These are phyloP conservation scores for Rhipidura dahli DNA, from an alignment of 2,113 vertebrate species.

Conservation along the genomic window DNA sequence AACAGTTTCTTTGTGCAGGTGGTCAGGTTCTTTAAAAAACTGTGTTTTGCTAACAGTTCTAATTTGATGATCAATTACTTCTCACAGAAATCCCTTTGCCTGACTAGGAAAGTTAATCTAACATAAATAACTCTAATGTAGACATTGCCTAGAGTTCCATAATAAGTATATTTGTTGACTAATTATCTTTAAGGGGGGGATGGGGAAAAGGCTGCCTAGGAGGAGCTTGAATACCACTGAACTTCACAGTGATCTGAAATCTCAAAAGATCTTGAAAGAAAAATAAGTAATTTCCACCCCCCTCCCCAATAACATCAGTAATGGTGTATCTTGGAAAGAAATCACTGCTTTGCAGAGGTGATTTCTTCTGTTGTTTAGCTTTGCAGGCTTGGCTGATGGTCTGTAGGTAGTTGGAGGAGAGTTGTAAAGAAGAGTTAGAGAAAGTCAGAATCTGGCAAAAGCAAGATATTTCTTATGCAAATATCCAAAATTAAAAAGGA, in stretches of 20 bases:
- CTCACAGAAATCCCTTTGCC: background rate
- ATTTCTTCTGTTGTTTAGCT: background rate
- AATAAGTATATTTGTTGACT: background rate
- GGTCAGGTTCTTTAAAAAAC: background rate
- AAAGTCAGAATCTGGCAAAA: background rate
- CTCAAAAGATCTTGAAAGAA: background rate
- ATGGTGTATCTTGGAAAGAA: background rate
- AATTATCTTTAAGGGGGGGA: background rate
- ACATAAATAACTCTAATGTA: background rate
- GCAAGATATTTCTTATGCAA: background rate
- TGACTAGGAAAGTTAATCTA: background rate
- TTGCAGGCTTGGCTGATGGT: background rate
- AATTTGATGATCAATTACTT: background rate
- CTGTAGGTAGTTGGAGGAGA: background rate
- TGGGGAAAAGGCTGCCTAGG: rapidly evolving
- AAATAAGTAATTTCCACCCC: background rate
- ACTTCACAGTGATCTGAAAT: background rate
- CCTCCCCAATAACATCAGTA: background rate
- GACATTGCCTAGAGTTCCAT: background rate
- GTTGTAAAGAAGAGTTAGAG: background rate
- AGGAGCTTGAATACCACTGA: background rate
- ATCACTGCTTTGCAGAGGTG: background rate
- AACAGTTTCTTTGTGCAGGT: background rate
- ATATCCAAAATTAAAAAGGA: background rate
- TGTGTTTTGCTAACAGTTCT: background rate